phyloP scores from a whole-genome alignment of 2,888 invertebrate genomes.

The Eupithecia insigniata region DNA sequence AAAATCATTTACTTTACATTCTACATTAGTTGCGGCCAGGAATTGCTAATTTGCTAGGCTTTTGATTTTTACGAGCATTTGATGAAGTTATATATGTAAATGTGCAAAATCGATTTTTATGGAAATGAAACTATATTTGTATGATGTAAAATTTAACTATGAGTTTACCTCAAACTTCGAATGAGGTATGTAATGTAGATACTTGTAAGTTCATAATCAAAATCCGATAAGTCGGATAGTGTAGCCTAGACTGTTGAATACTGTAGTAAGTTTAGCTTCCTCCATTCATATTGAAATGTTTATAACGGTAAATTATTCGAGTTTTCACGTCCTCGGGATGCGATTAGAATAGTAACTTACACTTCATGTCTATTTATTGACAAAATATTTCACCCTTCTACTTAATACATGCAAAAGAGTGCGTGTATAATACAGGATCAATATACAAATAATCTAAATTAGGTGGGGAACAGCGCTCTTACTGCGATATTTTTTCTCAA shows the following conservation, averaged over 20 bases:
- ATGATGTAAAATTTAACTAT: neutral
- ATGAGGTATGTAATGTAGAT: too few species aligned
- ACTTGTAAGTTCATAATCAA: too few species aligned
- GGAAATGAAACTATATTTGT: neutral
- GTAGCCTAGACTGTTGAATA: conserved; percentile 25
- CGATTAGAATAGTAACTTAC: conserved; percentile 21
- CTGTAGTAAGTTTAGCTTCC: conserved; percentile 44
- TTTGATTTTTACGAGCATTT: neutral
- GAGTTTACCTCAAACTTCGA: too few species aligned
- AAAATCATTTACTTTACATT: neutral
- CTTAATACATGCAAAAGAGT: neutral
- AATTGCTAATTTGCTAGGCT: neutral
- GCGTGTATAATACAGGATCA: neutral
- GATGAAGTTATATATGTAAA: neutral
- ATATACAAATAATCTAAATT: neutral
- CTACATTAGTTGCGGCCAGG: neutral
- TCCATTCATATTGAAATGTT: conserved; percentile 45
- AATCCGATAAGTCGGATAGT: conserved; percentile 7
- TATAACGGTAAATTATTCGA: conserved; percentile 43
- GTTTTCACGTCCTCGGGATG: conserved; percentile 34
- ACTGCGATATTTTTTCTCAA: neutral
- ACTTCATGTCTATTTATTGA: conserved; percentile 17
- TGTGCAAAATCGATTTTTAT: neutral
- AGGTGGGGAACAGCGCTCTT: neutral
- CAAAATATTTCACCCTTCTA: conserved; percentile 9